Conservation (phyloP, 2,888 invertebrate species). For the Cryptocephalus primarius region DNA sequence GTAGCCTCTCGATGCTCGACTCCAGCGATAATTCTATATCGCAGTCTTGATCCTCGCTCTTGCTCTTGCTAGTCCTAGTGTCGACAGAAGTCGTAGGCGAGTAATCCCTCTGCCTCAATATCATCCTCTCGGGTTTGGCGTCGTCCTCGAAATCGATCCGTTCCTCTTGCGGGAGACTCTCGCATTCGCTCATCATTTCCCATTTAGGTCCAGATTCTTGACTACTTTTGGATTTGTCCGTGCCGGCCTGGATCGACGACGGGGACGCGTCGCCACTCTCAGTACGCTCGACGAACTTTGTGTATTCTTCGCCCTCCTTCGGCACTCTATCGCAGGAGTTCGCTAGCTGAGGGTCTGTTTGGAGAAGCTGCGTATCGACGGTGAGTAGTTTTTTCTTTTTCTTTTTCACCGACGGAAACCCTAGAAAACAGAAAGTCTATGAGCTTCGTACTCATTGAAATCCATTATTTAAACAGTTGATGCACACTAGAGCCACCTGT, state of each 20-base stretch:
- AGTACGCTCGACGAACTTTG: slow-evolving; percentile 53
- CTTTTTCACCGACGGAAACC: slow-evolving; percentile 77
- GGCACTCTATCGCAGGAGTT: slow-evolving; percentile 54
- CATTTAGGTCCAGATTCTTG: slow-evolving; percentile 40
- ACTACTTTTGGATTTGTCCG: slow-evolving; percentile 9
- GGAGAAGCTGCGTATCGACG: slow-evolving; percentile 7
- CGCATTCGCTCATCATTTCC: slow-evolving; percentile 50
- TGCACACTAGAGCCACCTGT: no score
- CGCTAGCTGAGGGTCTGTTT: slow-evolving; percentile 8
- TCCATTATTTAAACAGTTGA: no score
- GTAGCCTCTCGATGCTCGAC: slow-evolving; percentile 24
- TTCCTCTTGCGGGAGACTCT: slow-evolving; percentile 51
- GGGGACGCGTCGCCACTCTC: slow-evolving; percentile 12
- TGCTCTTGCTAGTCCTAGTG: slow-evolving; percentile 14
- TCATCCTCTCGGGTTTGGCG: slow-evolving; percentile 31
- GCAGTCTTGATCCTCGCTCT: slow-evolving; percentile 13
- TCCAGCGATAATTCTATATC: slow-evolving; percentile 28
- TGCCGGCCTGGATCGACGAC: slow-evolving; percentile 1
- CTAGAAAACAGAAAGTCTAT: slow-evolving; percentile 28
- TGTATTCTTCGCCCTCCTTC: slow-evolving; percentile 55
- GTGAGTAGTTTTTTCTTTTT: slow-evolving; percentile 49
- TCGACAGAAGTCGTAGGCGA: slow-evolving; percentile 24
- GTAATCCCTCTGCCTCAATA: slow-evolving; percentile 13
- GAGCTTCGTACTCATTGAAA: no score
- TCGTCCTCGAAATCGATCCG: slow-evolving; percentile 43